Evolutionary conservation across 2,888 invertebrate genomes (phyloP), one percentile per base, ranked within the genome.

Genomic region (Polietes domitor): DNA sequence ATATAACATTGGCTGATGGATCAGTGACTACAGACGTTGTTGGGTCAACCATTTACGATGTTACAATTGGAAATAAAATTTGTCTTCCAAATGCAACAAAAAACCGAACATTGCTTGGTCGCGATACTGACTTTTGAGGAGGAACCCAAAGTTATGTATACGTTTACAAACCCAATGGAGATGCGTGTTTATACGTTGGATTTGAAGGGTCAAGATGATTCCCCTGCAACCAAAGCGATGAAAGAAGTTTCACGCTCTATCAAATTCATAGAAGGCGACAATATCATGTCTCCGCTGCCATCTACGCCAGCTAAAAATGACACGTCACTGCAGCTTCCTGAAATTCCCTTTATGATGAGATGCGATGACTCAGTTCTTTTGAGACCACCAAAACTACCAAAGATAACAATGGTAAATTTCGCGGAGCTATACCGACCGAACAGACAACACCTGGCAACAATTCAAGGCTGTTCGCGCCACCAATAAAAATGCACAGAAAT

Each of bases 111-210:
- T 76, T 47, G 24, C 63, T 4, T 26, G 32, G 37, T 12, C 65
- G n/a, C 26, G 15, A 47, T 26, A 43, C 19, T 43, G 43, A 24
- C n/a, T n/a, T 65, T 58, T 41, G 24, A 63, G 17, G 61, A 61
- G 21, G 7, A 47, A 65, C 76, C 37, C 21, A 47, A 73, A 32
- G 26, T 65, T 88, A 43, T 78, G 19, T 76, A 28, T 26, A 19
- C 41, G 3, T 73, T 80, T 61, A 15, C 65, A 21, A 53, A 53
- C 7, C 37, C 32, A 0, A 7, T 43, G 3, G 37, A 58, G 15
- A 47, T 26, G 10, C 21, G 6, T 1, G 19, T 58, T 32, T 32
- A 5, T 7, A 5, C 76, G 1, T 21, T 81, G 15, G 72, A 81
- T 32, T 41, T 81, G 6, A 58, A 24, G 19, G 47, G 17, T 4